These are phyloP conservation scores for Minunthozetes semirufus DNA, from an alignment of 2,888 invertebrate species.

Conservation along the genomic window DNA sequence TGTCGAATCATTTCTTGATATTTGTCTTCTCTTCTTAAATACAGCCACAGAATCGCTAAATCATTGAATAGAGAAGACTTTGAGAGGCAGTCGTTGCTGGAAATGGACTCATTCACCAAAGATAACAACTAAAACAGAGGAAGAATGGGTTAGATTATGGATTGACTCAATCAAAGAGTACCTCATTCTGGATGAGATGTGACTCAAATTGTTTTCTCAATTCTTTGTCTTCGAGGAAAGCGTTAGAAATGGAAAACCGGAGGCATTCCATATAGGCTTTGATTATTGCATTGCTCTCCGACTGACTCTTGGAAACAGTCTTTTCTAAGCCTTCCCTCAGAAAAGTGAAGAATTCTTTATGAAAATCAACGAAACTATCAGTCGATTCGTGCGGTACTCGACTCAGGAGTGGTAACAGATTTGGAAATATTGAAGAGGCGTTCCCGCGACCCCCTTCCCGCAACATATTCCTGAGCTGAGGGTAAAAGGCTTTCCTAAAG, in stretches of 20 bases:
- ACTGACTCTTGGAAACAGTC: conserved; percentile 52
- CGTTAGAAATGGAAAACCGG: conserved; percentile 55
- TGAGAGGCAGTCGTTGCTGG: background rate
- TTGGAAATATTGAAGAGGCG: conserved; percentile 64
- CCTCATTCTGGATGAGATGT: background rate
- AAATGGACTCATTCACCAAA: background rate
- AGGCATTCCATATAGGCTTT: conserved; percentile 68
- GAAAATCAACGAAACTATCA: conserved; percentile 54
- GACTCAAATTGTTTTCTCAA: conserved; percentile 6
- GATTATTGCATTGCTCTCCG: conserved; percentile 62
- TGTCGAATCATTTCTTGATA: background rate
- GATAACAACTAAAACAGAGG: conserved; percentile 5
- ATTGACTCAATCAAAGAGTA: background rate
- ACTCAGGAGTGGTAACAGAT: conserved; percentile 68
- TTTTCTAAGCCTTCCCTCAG: conserved; percentile 57
- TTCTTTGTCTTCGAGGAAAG: background rate
- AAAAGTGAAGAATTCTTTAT: conserved; percentile 61
- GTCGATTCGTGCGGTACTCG: conserved; percentile 55
- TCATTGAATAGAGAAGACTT: background rate
- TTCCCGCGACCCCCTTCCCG: conserved; percentile 69
- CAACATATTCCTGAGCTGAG: conserved; percentile 62
- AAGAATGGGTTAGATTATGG: background rate
- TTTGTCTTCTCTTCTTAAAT: conserved; percentile 14
- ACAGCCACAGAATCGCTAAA: background rate
- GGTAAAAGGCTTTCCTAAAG: conserved; percentile 64